These are phyloP conservation scores for Pelodiscus sinensis DNA, from an alignment of 2,113 vertebrate species.

Conservation along the genomic window DNA sequence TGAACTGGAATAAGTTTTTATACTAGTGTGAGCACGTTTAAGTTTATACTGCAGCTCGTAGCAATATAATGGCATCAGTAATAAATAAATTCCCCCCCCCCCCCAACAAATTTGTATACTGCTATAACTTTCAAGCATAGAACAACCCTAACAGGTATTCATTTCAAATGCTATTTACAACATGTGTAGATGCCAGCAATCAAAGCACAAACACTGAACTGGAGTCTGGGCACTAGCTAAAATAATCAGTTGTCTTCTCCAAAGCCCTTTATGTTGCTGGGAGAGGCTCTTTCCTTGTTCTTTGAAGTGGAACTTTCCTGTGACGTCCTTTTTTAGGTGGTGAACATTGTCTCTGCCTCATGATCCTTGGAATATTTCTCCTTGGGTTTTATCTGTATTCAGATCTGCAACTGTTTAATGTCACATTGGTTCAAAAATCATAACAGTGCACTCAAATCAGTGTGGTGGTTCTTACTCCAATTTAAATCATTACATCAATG, in stretches of 20 bases:
- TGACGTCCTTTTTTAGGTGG: not conserved
- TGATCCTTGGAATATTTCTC: not conserved
- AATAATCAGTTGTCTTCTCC: not conserved
- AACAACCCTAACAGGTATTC: not conserved
- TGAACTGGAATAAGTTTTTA: not conserved
- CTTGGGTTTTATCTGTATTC: not conserved
- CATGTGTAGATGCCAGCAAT: not conserved
- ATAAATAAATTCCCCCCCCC: not conserved
- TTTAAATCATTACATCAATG: not conserved
- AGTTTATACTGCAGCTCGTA: not conserved
- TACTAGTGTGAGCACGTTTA: not conserved
- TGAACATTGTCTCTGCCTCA: not conserved
- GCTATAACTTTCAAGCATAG: not conserved
- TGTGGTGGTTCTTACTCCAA: not conserved
- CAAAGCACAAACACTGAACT: not conserved
- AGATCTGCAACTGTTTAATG: not conserved
- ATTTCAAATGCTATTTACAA: not conserved
- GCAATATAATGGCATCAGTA: not conserved
- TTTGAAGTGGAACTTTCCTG: not conserved
- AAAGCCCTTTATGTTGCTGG: not conserved
- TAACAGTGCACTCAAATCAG: not conserved
- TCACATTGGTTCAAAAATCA: not conserved
- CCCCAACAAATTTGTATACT: not conserved
- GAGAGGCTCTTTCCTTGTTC: not conserved
- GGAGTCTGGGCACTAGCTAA: not conserved